Evolutionary conservation across 2,113 vertebrate species (phyloP), one percentile per base, ranked within the genome.

Genomic region (Scolopax mira): DNA sequence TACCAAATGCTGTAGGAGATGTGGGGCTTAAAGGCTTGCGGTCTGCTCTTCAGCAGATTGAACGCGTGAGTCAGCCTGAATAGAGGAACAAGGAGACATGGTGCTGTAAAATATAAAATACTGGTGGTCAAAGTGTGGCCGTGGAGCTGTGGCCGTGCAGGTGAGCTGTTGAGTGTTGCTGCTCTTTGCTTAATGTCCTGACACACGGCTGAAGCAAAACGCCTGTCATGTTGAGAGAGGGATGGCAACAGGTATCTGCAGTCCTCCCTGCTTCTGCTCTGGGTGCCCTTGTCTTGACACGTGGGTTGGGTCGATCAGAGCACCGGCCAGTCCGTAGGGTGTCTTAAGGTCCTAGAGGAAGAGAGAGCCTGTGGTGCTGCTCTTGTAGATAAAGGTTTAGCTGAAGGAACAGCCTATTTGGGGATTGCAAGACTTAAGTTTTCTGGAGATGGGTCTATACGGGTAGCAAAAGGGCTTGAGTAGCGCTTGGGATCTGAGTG

Each of bases 51-150:
- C 33, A 4, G 24, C 55, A 24, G 55, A 71, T 67, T 35, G 44
- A 30, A 22, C 21, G 31, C 0, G 0, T 66, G 41, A 28, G 41
- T 2, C 11, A 55, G 18, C 25, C 33, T 69, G 30, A 41, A 66
- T 55, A 78, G 39, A 35, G 41, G 18, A 51, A 16, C 8, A 57
- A 85, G 71, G 65, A 44, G 67, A 79, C 58, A 14, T 48, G 79
- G 25, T 6, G 4, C 15, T 42, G 42, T 41, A 48, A 80, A 69
- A 30, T 37, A 8, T 60, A 13, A 88, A 67, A 37, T 72, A 14
- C 15, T 2, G 5, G 54, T 57, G 33, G 18, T 46, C 44, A n/a
- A 3, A 55, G 33, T 66, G 51, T 6, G 5, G 9, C 88, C 44
- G 0, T 21, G 23, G 62, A 71, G 24, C 51, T 6, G 11, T 1